Conservation (phyloP, 2,888 invertebrate species). For the Luffia ferchaultella region DNA sequence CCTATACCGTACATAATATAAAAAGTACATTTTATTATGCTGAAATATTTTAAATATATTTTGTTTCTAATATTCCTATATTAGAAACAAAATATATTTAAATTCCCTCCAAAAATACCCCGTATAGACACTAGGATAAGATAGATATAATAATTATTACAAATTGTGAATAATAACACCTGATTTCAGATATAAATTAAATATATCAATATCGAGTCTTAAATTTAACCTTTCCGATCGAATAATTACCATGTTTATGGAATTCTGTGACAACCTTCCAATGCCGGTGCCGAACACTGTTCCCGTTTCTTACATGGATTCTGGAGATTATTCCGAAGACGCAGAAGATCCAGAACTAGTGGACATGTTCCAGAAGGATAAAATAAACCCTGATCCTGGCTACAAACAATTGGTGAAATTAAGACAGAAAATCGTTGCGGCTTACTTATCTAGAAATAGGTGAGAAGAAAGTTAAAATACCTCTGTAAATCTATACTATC, state of each 20-base stretch:
- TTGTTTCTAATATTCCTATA: no score
- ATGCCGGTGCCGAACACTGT: conserved; percentile 53
- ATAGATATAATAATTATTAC: not conserved
- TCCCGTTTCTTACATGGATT: conserved; percentile 52
- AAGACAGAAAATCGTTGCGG: conserved; percentile 48
- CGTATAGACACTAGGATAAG: no score
- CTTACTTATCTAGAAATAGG: conserved; percentile 41
- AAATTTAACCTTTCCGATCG: conserved; percentile 81
- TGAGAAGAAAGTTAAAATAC: conserved; percentile 3
- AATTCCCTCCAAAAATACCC: no score
- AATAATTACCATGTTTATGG: conserved; percentile 70
- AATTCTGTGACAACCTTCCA: conserved; percentile 64
- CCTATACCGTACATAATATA: no score
- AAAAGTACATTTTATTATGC: no score
- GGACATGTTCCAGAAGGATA: conserved; percentile 23
- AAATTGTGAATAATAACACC: not conserved
- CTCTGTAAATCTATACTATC: no score
- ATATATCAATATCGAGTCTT: conserved; percentile 73
- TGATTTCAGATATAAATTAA: conserved; percentile 74
- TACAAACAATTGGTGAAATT: conserved; percentile 42
- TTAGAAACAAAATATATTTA: no score
- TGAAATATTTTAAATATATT: no score
- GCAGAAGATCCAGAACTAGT: not conserved
- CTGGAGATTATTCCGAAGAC: conserved; percentile 43
- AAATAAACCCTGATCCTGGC: conserved; percentile 41